Percentiles rank a stretch among this genome's conserved stretches.
Conservation (phyloP, 2,797 vertebrate species). For the Neosilurus mollespiculum region DNA sequence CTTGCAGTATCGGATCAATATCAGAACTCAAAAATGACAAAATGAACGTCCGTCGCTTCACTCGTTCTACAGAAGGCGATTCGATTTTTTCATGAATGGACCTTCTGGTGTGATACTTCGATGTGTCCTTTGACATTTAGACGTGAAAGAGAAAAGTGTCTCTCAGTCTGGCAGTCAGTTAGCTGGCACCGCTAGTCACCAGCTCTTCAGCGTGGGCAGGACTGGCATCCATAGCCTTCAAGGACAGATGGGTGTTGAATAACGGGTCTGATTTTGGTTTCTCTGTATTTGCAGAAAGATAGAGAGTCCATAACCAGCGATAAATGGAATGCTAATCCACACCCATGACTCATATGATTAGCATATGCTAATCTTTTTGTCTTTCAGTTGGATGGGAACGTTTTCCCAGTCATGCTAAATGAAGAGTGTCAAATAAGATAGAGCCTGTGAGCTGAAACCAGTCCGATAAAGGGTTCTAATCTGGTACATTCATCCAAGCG, state of each 20-base stretch:
- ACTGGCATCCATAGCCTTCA: conserved; percentile 3
- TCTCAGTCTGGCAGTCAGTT: conserved; percentile 26
- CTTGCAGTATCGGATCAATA: not conserved
- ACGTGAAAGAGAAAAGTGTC: conserved; percentile 14
- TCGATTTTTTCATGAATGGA: conserved; percentile 33
- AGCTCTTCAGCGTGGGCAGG: conserved; percentile 19
- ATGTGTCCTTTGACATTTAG: conserved; percentile 23
- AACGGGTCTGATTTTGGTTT: conserved; percentile 3
- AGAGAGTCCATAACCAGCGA: not conserved
- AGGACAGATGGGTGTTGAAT: conserved; percentile 20
- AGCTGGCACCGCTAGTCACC: conserved; percentile 28
- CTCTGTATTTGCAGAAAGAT: conserved; percentile 11
- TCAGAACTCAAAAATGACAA: not conserved
- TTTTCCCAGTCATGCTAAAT: not conserved
- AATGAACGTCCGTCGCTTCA: not conserved
- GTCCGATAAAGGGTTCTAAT: not conserved
- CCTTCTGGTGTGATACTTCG: conserved; percentile 3
- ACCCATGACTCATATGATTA: conserved; percentile 15
- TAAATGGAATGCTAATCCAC: conserved; percentile 13
- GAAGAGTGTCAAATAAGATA: not conserved
- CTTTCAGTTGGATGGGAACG: not conserved
- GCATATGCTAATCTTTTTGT: not conserved
- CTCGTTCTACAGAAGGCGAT: not conserved
- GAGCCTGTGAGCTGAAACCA: not conserved
- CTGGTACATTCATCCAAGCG: not conserved